Base-by-base conservation (phyloP, 1,140 invertebrate genomes). In the Phymastichus coffea region DNA sequence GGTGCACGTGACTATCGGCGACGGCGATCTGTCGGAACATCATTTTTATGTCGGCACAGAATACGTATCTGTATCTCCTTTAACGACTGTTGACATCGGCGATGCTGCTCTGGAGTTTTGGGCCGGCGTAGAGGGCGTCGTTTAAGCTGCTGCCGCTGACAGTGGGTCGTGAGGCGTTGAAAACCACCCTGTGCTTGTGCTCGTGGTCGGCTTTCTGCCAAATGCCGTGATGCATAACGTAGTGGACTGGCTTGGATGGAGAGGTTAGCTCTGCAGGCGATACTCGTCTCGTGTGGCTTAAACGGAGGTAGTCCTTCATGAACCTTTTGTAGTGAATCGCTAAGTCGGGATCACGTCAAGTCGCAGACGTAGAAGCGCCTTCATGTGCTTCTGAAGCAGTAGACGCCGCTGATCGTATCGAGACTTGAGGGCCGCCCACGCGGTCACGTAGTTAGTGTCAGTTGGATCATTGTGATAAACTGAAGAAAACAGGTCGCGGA, bases 31-130 rank as follows among this genome's bases (percentile, higher is more conserved):
- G 25, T n/a, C 40, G 33, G 26, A 43, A 59, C 25, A 52, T 59
- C 57, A 52, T 52, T 8, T 23, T 44, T 10, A 59, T 37, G 25
- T 59, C 48, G 0, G 48, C 48, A 15, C 33, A 52, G 26, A 51
- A 59, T 8, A 19, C 44, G 23, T 48, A 10, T 8, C 19, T 8
- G 1, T 38, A n/a, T 4, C 7, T 37, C 22, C 56, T 23, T 41
- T 49, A 60, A 2, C 43, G 23, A 2, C 28, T 40, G 4, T 47
- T 12, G 1, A 60, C 14, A 2, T n/a, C n/a, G 0, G 40, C n/a
- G 0, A 48, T 3, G 12, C 14, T 23, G 19, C 17, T 37, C 3
- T 38, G 54, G 12, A 47, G 43, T 19, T 57, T 52, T 14, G 40
- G 48, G 2, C 49, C 57, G 1, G 28, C 22, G 7, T 26, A 25